Evolutionary conservation across 2,888 invertebrate genomes (phyloP).

Genomic region (Lathronympha strigana): DNA sequence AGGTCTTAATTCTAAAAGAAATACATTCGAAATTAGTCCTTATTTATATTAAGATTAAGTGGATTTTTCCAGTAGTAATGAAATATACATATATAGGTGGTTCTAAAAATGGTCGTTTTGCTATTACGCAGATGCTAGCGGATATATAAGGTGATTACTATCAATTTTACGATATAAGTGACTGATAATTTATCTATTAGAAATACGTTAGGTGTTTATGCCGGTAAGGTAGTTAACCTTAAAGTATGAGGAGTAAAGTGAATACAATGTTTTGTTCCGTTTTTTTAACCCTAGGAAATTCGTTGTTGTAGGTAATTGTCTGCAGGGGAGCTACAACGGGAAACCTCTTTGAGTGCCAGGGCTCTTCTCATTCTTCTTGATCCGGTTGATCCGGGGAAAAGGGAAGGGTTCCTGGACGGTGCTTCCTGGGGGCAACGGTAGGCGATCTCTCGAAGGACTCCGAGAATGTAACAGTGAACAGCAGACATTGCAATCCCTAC

Average conservation of each 20-base stretch:
- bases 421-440: too few relatives aligned
- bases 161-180: constrained; percentile 11
- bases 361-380: too few relatives aligned
- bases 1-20: background rate
- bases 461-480: too few relatives aligned
- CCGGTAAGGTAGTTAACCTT: background rate
- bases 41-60: background rate
- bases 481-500: too few relatives aligned
- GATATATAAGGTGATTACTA: constrained; percentile 21
- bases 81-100: background rate
- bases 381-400: too few relatives aligned
- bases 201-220: constrained; percentile 12
- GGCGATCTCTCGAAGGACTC: too few relatives aligned
- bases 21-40: background rate
- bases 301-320: too few relatives aligned
- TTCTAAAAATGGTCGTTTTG: background rate
- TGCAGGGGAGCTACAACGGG: too few relatives aligned
- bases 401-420: too few relatives aligned
- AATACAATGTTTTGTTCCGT: too few relatives aligned
- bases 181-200: constrained; percentile 20
- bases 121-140: constrained; percentile 22
- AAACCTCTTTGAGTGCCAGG: too few relatives aligned
- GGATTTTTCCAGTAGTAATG: background rate
- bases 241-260: background rate
- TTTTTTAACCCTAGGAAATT: too few relatives aligned